Evolutionary conservation across 30 jellyfish, hydroid and myxozoan genomes (phyloP).

Genomic region (Aurelia aurita complex sp. Pacific): DNA sequence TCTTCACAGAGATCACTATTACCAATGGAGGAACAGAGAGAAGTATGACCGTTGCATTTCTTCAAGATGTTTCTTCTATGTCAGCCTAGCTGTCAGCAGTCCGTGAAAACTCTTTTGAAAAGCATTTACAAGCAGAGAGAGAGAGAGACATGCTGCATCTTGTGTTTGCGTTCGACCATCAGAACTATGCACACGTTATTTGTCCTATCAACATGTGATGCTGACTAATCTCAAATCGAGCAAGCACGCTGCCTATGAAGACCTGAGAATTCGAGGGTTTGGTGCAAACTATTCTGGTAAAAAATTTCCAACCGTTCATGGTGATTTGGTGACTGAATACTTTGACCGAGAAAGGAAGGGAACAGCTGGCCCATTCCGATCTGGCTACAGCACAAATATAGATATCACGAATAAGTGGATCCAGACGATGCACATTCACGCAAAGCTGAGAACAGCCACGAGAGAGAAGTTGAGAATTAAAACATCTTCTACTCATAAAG

Average conservation of each 20-base stretch:
- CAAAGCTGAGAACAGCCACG: not conserved
- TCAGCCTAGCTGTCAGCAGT: not conserved
- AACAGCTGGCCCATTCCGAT: constrained; percentile 27
- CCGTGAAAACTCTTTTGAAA: not conserved
- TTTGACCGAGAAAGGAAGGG: constrained; percentile 15
- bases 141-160: not conserved
- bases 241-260: constrained; percentile 6
- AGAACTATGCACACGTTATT: constrained; percentile 1
- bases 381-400: constrained; percentile 16
- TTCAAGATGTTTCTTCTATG: constrained; percentile 1
- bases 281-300: not conserved
- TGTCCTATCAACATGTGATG: constrained; percentile 4
- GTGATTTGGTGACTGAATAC: constrained; percentile 4
- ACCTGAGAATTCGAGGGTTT: not conserved
- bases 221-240: not conserved
- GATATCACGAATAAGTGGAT: constrained; percentile 8
- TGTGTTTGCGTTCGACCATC: not conserved
- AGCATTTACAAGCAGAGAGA: not conserved
- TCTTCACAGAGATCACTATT: not conserved
- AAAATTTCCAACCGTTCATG: not conserved
- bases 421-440: constrained; percentile 12
- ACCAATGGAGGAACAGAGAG: not conserved
- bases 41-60: constrained; percentile 4
- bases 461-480: constrained; percentile 6
- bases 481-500: constrained; percentile 1